Percentiles rank a stretch among this genome's conserved stretches.
phyloP scores from a whole-genome alignment of 2,113 vertebrate species.

The Marmota flaviventris region DNA sequence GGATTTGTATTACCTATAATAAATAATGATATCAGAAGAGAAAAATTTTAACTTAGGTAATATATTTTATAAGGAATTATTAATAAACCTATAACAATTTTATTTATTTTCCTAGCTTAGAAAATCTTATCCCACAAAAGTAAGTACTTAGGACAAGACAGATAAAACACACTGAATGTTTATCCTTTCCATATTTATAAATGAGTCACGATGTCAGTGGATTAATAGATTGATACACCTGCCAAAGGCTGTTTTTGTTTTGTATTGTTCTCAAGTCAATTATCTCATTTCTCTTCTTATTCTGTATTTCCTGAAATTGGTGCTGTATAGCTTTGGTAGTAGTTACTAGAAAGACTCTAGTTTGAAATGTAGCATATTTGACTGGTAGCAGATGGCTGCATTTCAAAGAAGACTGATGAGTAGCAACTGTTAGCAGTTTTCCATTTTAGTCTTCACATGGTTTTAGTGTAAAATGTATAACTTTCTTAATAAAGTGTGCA shows the following conservation, averaged over 20 bases:
- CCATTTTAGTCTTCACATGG: neutral
- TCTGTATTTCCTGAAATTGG: neutral
- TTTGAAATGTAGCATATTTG: neutral
- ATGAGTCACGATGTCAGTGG: neutral
- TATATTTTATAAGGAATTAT: neutral
- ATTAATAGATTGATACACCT: neutral
- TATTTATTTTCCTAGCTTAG: neutral
- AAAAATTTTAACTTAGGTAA: neutral
- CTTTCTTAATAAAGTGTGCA: neutral
- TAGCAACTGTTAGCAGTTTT: neutral
- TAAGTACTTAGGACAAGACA: neutral
- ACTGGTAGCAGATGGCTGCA: neutral
- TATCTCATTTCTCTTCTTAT: slow-evolving; percentile 15
- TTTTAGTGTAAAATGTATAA: neutral
- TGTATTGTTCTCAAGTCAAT: slow-evolving; percentile 19
- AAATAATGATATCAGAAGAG: slow-evolving; percentile 1
- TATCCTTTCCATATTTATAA: neutral
- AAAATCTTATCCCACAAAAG: neutral
- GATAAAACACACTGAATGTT: neutral
- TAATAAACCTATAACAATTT: neutral
- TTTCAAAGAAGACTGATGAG: neutral
- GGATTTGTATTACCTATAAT: neutral
- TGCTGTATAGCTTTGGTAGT: neutral
- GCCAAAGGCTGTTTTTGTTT: neutral
- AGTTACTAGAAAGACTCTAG: neutral